Percentiles rank a stretch among this genome's conserved stretches.
Conservation (phyloP, 2,113 vertebrate species). For the Macrotus californicus region DNA sequence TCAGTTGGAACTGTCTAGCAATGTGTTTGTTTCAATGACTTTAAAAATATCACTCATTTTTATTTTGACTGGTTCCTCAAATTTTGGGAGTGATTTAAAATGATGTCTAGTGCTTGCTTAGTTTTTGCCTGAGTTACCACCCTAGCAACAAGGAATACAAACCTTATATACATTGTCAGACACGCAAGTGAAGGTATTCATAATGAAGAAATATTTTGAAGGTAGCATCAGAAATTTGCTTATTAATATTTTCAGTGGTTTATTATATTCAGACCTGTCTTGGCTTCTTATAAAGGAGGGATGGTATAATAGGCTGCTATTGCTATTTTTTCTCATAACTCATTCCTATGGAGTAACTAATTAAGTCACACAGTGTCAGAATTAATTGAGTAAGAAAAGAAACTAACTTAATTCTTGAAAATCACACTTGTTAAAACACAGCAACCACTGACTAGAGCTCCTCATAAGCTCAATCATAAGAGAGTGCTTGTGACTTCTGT, state of each 20-base stretch:
- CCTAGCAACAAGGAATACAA: not conserved
- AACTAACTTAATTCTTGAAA: slow-evolving; percentile 38
- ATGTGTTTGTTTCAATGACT: slow-evolving; percentile 14
- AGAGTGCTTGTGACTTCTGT: not conserved
- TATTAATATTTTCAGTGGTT: not conserved
- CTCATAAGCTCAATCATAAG: not conserved
- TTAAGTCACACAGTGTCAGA: slow-evolving; percentile 38
- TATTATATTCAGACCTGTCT: not conserved
- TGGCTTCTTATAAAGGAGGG: slow-evolving; percentile 28
- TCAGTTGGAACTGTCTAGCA: not conserved
- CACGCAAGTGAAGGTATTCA: not conserved
- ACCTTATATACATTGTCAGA: not conserved
- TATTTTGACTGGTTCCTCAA: not conserved
- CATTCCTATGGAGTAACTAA: slow-evolving; percentile 22
- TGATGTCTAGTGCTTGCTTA: not conserved
- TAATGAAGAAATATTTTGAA: not conserved
- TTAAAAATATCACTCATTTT: slow-evolving; percentile 5
- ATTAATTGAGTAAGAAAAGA: slow-evolving; percentile 27
- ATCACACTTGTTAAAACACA: not conserved
- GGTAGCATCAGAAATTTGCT: not conserved
- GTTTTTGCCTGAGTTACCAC: not conserved
- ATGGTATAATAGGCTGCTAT: not conserved
- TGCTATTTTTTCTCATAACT: slow-evolving; percentile 10
- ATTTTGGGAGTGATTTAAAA: slow-evolving; percentile 32
- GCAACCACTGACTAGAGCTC: not conserved